These are phyloP conservation scores for Saccopteryx leptura DNA, from an alignment of 2,113 vertebrate genomes.

Conservation along the genomic window DNA sequence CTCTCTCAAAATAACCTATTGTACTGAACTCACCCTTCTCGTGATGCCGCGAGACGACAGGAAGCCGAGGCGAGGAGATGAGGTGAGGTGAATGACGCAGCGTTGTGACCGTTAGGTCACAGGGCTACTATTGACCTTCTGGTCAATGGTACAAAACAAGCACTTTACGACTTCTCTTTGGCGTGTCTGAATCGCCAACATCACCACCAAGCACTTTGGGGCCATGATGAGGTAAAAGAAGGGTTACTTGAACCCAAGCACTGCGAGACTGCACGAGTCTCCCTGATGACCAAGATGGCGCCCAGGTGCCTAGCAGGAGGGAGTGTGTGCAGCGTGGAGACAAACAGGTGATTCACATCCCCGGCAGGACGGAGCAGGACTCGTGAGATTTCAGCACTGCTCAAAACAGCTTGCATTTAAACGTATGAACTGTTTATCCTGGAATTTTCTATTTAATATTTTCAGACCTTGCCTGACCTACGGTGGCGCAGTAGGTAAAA, in stretches of 20 bases:
- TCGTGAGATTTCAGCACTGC: not conserved
- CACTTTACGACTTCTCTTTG: not conserved
- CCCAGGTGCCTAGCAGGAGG: fast-evolving
- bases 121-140: not conserved
- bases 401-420: not conserved
- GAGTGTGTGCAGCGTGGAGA: not conserved
- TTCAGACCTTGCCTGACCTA: not conserved
- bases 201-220: not conserved
- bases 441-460: not conserved
- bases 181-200: not conserved
- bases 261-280: not conserved
- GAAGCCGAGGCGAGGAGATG: fast-evolving
- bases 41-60: not conserved
- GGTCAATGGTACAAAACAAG: not conserved
- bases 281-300: not conserved
- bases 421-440: not conserved
- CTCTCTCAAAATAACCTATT: not conserved
- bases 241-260: not conserved
- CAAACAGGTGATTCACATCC: fast-evolving
- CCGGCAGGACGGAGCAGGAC: not conserved
- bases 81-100: not conserved
- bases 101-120: not conserved
- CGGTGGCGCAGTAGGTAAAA: no score
- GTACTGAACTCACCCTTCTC: not conserved
- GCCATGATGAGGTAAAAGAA: not conserved